phyloP scores from a whole-genome alignment of 2,888 invertebrate species.

The Chromoteleia sp. region DNA sequence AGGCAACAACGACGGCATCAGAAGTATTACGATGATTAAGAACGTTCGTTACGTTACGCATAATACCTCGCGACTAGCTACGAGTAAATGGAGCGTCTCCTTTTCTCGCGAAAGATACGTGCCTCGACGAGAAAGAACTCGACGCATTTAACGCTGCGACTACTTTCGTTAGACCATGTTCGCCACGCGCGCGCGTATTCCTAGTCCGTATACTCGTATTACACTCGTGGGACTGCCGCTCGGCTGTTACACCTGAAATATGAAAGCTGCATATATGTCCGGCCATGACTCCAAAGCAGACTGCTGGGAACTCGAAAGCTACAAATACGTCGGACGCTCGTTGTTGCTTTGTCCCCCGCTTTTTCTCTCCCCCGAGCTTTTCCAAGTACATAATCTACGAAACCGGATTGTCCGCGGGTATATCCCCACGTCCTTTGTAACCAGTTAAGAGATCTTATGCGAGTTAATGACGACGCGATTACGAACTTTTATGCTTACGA shows the following conservation, averaged over 20 bases:
- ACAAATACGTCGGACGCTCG: conserved; percentile 57
- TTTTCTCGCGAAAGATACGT: background rate
- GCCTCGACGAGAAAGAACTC: conserved; percentile 17
- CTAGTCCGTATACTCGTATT: conserved; percentile 72
- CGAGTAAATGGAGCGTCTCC: background rate
- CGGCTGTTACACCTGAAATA: conserved; percentile 76
- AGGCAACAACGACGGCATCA: background rate
- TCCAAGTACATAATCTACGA: conserved; percentile 58
- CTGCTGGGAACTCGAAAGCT: conserved; percentile 65
- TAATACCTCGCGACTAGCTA: background rate
- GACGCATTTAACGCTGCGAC: conserved; percentile 45
- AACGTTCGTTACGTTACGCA: conserved; percentile 13
- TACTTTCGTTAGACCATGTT: conserved; percentile 59
- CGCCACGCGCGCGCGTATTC: conserved; percentile 65
- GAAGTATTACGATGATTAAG: conserved; percentile 20
- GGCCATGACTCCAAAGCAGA: conserved; percentile 65
- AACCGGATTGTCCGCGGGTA: conserved; percentile 36
- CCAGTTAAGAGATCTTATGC: conserved; percentile 22
- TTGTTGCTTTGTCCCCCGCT: conserved; percentile 25
- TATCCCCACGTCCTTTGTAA: conserved; percentile 43
- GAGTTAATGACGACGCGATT: conserved; percentile 28
- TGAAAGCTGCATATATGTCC: conserved; percentile 74
- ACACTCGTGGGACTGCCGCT: conserved; percentile 73
- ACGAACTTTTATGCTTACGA: conserved; percentile 29
- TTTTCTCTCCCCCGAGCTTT: conserved; percentile 35